These are phyloP conservation scores for Rhyacichthys aspro DNA, from an alignment of 2,797 vertebrate species.

Conservation along the genomic window DNA sequence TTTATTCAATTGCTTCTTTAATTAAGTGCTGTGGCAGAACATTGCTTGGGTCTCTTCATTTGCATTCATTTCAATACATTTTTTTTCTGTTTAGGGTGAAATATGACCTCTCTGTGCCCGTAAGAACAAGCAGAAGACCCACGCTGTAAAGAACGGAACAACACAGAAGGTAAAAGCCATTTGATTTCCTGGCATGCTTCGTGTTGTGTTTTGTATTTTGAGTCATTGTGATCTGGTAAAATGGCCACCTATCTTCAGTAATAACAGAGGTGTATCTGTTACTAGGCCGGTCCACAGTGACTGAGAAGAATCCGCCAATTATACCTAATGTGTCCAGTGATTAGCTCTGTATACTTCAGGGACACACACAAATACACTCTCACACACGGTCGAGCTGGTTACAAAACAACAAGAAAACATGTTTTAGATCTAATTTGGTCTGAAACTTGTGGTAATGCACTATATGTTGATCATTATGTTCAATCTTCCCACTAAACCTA, in stretches of 20 bases:
- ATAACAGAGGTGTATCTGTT: slow-evolving; percentile 53
- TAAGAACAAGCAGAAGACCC: slow-evolving; percentile 67
- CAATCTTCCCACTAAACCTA: neutral
- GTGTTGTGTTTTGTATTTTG: slow-evolving; percentile 48
- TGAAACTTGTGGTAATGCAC: no score
- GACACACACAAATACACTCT: slow-evolving; percentile 27
- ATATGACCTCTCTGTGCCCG: slow-evolving; percentile 74
- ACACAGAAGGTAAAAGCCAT: slow-evolving; percentile 76
- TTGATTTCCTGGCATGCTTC: slow-evolving; percentile 60
- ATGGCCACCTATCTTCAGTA: neutral
- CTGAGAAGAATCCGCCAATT: slow-evolving; percentile 54
- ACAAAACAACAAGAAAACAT: neutral
- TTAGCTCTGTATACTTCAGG: slow-evolving; percentile 11
- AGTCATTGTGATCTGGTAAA: slow-evolving; percentile 38
- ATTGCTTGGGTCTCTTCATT: slow-evolving; percentile 11
- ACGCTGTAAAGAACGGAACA: slow-evolving; percentile 72
- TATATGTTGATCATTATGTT: no score
- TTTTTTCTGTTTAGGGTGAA: slow-evolving; percentile 72
- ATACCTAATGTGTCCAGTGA: slow-evolving; percentile 13
- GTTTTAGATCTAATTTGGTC: no score
- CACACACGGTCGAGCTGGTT: slow-evolving; percentile 23
- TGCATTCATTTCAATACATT: slow-evolving; percentile 3
- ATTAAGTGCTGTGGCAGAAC: slow-evolving; percentile 65
- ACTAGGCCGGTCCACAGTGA: slow-evolving; percentile 58
- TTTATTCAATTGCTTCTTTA: slow-evolving; percentile 64